Evolutionary conservation across 2,888 invertebrate species (phyloP), one percentile per base, ranked within the genome.

Genomic region (Augochlorella aurata): DNA sequence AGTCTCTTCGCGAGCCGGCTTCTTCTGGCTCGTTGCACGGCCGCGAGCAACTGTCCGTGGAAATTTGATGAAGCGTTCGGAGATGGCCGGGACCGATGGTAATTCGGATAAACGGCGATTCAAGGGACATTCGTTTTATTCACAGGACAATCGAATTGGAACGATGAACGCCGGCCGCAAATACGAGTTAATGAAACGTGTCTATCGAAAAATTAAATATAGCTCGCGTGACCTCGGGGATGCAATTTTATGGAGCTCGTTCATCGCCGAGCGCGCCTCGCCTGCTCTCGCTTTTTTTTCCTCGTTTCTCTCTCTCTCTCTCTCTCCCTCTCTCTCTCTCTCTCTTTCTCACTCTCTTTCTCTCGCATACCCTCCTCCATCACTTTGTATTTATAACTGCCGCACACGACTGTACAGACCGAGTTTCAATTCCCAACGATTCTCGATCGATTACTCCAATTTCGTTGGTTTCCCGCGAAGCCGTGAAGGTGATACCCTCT

Each of bases 161-260:
- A 68, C 80, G 50, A n/a, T 49, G 70, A 61, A 52, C 14, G 18
- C 44, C 65, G 49, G 54, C 29, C 65, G 50, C 71, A 61, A 65
- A 75, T 79, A 71, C 54, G 65, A 84, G 86, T 79, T 84, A 84
- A 86, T 84, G 87, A 86, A 86, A 86, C 84, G 85, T 79, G 82
- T 84, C 84, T 77, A 72, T 78, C 83, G 77, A 84, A 69, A 84
- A 86, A 86, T 86, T 86, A 86, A 86, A 86, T 86, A 84, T 74
- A 84, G 79, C 66, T 52, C 63, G 58, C 71, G 45, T 67, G 78
- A 81, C 74, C 81, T 77, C 67, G 70, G 12, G 67, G 38, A 77
- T 44, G 81, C 70, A 81, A 86, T 86, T 86, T 86, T 72, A 58
- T 54, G 73, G 75, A 75, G 67, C 63, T 72, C 78, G 63, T 79